Base-by-base conservation (phyloP, 2,113 vertebrate species). In the Falcunculus frontatus region DNA sequence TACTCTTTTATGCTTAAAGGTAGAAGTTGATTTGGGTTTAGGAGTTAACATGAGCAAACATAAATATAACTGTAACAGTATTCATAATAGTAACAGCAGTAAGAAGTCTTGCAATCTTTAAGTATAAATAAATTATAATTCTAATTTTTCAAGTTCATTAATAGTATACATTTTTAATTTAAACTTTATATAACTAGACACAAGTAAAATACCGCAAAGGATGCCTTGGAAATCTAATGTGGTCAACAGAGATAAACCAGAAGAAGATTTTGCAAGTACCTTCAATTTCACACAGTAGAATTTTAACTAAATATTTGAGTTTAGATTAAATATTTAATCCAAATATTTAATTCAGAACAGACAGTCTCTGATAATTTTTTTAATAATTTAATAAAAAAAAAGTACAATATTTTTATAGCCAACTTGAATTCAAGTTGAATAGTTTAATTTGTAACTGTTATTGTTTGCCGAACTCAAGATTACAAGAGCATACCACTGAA, bases 321-420 rank as follows among this genome's bases (percentile, higher is more conserved):
- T 84, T 84, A 84, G 46, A 62, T 69, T 90, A 90, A 92, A 89
- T 94, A 78, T 91, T 87, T 88, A 59, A 91, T 60, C 21, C 67
- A 90, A 88, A 95, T 89, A 72, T 91, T 94, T 96, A 92, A 95
- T 96, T 87, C 41, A 67, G 47, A 87, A 89, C 64, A 72, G 64
- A 44, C 53, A 79, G 44, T 56, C 41, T 82, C 44, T 69, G 49
- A 80, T 87, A 2, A 32, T 89, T 78, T 81, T 32, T 81, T 77
- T 4, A 91, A 91, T 82, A 82, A 95, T 87, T 89, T 72, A 94
- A 68, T 52, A 16, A 32, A 15, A 65, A 65, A 64, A 64, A 84
- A 72, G 32, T 87, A 26, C 63, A 94, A 35, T 88, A 81, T 92
- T 91, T 84, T 95, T 89, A 57, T 25, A 27, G 18, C 65, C 23